Evolutionary conservation across 2,888 invertebrate species (phyloP).

Genomic region (Acleris laterana): DNA sequence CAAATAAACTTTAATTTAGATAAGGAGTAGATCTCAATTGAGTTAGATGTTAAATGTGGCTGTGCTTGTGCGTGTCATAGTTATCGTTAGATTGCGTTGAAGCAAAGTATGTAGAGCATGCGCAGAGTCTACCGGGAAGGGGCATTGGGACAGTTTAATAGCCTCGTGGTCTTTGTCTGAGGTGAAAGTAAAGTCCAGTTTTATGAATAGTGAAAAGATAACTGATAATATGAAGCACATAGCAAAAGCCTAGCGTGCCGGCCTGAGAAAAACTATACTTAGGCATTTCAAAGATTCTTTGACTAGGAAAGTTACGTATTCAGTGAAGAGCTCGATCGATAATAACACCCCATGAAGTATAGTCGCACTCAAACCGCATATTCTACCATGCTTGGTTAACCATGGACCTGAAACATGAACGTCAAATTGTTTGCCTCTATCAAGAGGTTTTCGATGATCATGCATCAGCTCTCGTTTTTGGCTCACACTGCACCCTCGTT

Average conservation of each 20-base stretch:
- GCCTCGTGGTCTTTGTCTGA: slow-evolving; percentile 11
- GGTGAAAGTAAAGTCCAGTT: slow-evolving; percentile 17
- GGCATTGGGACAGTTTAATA: slow-evolving; percentile 19
- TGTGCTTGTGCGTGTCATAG: slow-evolving; percentile 17
- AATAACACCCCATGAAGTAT: neutral
- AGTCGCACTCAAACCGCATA: slow-evolving; percentile 12
- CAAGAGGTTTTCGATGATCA: slow-evolving; percentile 26
- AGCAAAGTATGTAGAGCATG: slow-evolving; percentile 24
- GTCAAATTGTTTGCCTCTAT: slow-evolving; percentile 15
- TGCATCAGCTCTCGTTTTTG: slow-evolving; percentile 9
- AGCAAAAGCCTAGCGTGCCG: slow-evolving; percentile 32
- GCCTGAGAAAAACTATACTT: slow-evolving; percentile 22
- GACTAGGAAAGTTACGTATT: neutral
- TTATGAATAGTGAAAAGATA: slow-evolving; percentile 23
- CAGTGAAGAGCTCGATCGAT: neutral
- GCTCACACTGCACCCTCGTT: slow-evolving; percentile 33
- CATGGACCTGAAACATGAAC: slow-evolving; percentile 17
- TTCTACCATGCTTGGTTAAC: slow-evolving; percentile 28
- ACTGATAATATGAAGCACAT: slow-evolving; percentile 39
- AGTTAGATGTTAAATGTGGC: slow-evolving; percentile 13
- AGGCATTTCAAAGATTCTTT: neutral
- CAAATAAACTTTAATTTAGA: slow-evolving; percentile 1
- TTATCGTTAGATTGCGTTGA: slow-evolving; percentile 18
- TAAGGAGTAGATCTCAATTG: slow-evolving; percentile 8
- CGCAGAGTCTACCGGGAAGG: slow-evolving; percentile 18